Percentiles rank a stretch among this genome's conserved stretches.
These are phyloP conservation scores for Sebastes fasciatus DNA, from an alignment of 2,113 vertebrate species.

Conservation along the genomic window DNA sequence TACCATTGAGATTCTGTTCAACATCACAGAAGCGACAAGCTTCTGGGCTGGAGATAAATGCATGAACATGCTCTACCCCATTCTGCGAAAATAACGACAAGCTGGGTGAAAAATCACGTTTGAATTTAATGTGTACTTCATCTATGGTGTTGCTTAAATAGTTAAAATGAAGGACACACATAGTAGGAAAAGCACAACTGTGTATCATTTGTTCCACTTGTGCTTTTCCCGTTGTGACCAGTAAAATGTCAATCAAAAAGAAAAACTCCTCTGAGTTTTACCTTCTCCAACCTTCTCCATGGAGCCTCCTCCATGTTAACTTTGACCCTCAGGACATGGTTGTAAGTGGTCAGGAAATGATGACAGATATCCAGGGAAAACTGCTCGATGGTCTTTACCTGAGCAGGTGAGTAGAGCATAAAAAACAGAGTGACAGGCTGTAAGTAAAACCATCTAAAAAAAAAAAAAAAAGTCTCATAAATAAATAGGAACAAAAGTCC, in stretches of 20 bases:
- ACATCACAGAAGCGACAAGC: constrained; percentile 88
- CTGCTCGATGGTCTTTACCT: constrained; percentile 89
- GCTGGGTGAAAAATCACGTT: neutral
- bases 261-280: constrained; percentile 56
- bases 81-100: constrained; percentile 78
- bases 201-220: neutral
- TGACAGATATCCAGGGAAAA: constrained; percentile 89
- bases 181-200: neutral
- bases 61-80: constrained; percentile 85
- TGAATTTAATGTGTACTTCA: neutral
- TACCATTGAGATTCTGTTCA: constrained; percentile 87
- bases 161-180: neutral
- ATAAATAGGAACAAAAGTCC: neutral
- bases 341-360: constrained; percentile 90
- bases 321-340: constrained; percentile 87
- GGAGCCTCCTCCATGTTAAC: constrained; percentile 88
- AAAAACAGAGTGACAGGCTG: neutral
- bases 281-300: constrained; percentile 90
- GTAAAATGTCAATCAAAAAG: neutral
- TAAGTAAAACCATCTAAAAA: neutral
- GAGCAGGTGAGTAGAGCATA: constrained; percentile 28
- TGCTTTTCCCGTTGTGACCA: neutral
- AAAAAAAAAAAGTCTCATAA: neutral
- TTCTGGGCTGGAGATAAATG: constrained; percentile 88
- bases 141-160: neutral